Percentiles rank a stretch among this genome's conserved stretches.
Evolutionary conservation across 2,888 invertebrate genomes (phyloP).

Genomic region (Lepas anatifera): DNA sequence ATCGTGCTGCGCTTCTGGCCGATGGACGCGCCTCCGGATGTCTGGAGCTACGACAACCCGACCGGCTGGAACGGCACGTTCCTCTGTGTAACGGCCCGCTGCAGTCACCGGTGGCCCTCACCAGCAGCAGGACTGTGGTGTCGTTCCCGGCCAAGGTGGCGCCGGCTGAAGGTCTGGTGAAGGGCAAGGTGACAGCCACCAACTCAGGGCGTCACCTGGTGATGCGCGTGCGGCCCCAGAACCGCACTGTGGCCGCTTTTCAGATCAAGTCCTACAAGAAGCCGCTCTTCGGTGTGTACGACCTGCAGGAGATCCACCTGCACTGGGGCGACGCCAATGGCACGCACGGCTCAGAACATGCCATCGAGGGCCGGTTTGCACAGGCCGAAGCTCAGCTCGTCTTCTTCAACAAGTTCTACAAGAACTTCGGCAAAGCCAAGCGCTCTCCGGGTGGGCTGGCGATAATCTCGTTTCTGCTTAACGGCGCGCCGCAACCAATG

Average conservation of each 20-base stretch:
- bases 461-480: neutral
- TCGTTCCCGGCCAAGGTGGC: neutral
- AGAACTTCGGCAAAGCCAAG: neutral
- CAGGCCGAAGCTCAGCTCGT: neutral
- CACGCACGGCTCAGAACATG: neutral
- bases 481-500: no score
- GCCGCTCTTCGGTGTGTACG: conserved; percentile 6
- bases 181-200: neutral
- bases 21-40: neutral
- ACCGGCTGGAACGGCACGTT: neutral
- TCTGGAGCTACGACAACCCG: neutral
- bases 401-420: neutral
- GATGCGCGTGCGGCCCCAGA: neutral
- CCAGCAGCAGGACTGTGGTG: neutral
- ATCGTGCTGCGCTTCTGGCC: conserved; percentile 2
- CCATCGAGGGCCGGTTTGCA: neutral
- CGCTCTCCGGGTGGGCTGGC: neutral
- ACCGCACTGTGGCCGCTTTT: neutral
- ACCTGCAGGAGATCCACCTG: neutral
- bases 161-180: neutral
- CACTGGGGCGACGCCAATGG: neutral
- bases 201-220: neutral
- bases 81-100: neutral
- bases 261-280: conserved; percentile 2
- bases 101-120: neutral